Evolutionary conservation across 2,113 vertebrate species (phyloP), one percentile per base, ranked within the genome.

Genomic region (Calypte anna): DNA sequence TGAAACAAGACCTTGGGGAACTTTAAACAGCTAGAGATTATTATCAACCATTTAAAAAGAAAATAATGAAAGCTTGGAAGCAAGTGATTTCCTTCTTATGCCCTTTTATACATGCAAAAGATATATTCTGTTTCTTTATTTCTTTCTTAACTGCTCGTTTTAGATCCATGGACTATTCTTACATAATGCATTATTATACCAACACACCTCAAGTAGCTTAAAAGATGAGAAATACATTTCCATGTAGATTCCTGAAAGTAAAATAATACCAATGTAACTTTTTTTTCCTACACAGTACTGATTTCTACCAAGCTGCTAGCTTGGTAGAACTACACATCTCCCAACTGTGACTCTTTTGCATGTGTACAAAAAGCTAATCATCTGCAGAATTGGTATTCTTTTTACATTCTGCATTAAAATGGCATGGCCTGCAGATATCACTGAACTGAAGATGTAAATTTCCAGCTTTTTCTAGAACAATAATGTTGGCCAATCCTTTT

Each of bases 11-110:
- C 80, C 55, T 83, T 53, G 24, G 69, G 72, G 79, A 90, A 53
- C 40, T 66, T 89, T 64, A 89, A 91, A 75, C 28, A 92, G 55
- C 55, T 90, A 87, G 67, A 92, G 44, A 90, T 75, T 55, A 36
- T 33, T 38, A 89, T 51, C 24, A 92, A 83, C 73, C 46, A 15
- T 59, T 88, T 83, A 36, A 11, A 2, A 82, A 82, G 31, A 91
- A 91, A 90, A 80, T 27, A 66, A 84, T 48, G 66, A 88, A 94
- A 90, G 18, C 48, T n/a, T 55, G 21, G 25, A 63, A 88, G 67
- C 27, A 61, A 81, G 9, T 11, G 10, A 63, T 66, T 95, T 91
- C 20, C 19, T 76, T 36, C n/a, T 76, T 54, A 64, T 17, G 8
- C 2, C 7, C 18, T 77, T 76, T 77, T 15, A 73, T 44, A 54